Evolutionary conservation across 2,888 invertebrate genomes (phyloP).

Genomic region (Clanis bilineata): DNA sequence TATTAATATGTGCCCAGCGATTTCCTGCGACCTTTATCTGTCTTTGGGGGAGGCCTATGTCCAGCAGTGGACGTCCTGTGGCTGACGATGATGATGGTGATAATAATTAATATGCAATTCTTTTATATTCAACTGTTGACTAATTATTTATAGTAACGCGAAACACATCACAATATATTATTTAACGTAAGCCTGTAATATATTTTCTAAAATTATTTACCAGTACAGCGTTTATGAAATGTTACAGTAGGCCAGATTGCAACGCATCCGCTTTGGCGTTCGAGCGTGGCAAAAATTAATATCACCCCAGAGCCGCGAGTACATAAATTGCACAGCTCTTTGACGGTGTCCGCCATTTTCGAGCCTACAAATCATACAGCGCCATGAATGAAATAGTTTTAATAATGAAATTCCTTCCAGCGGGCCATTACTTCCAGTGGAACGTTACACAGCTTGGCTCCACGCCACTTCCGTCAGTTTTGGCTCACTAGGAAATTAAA

Average conservation of each 20-base stretch:
- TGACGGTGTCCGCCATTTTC: conserved; percentile 17
- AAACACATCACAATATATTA: no score
- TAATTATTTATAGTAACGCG: no score
- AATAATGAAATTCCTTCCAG: conserved; percentile 68
- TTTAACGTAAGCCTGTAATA: no score
- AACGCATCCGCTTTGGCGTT: background rate
- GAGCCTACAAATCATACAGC: conserved; percentile 31
- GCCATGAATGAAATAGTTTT: conserved; percentile 56
- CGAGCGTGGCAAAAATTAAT: conserved; percentile 2
- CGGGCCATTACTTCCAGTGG: conserved; percentile 49
- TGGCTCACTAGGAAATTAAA: conserved; percentile 35
- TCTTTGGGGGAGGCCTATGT: no score
- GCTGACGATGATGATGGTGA: no score
- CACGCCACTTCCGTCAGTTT: conserved; percentile 48
- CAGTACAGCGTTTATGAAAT: background rate
- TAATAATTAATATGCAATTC: no score
- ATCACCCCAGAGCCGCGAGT: background rate
- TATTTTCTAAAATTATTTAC: background rate
- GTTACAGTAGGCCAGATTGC: background rate
- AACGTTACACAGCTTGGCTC: conserved; percentile 60
- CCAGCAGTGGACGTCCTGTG: no score
- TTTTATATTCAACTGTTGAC: no score
- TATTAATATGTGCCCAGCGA: no score
- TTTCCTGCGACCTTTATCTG: no score
- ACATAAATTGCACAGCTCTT: conserved; percentile 17